A percentile compares a stretch with the other conserved stretches of the same genome.
phyloP scores from a whole-genome alignment of 2,888 invertebrate species.

The Lochmaea crataegi region DNA sequence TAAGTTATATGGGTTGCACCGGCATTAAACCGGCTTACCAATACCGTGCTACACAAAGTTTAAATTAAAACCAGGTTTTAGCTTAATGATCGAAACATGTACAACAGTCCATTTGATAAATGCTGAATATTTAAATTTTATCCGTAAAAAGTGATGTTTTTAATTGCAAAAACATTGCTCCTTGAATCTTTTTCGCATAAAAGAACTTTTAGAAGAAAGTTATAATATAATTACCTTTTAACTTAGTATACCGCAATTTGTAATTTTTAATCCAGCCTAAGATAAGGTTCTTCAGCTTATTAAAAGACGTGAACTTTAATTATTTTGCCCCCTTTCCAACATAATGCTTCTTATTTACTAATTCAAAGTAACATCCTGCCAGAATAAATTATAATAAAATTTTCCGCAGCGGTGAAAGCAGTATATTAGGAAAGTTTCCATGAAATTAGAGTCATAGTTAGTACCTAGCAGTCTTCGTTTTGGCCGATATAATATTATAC shows the following conservation, averaged over 20 bases:
- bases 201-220: too few relatives aligned
- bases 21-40: too few relatives aligned
- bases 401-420: not conserved
- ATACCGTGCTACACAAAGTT: too few relatives aligned
- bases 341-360: not conserved
- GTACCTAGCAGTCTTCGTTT: not conserved
- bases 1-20: too few relatives aligned
- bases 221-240: not conserved
- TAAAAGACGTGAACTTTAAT: not conserved
- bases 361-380: not conserved
- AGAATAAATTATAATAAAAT: slow-evolving; percentile 3
- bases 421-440: slow-evolving; percentile 5
- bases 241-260: not conserved
- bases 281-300: not conserved
- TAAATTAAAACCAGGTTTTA: too few relatives aligned
- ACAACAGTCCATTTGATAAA: too few relatives aligned
- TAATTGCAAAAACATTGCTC: too few relatives aligned
- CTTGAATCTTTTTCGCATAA: too few relatives aligned
- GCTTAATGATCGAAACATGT: too few relatives aligned
- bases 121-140: too few relatives aligned
- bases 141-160: too few relatives aligned
- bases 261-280: not conserved
- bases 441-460: not conserved
- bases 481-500: not conserved
- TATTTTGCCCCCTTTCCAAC: not conserved